Conservation (phyloP, 2,113 vertebrate species). For the Ovis canadensis region DNA sequence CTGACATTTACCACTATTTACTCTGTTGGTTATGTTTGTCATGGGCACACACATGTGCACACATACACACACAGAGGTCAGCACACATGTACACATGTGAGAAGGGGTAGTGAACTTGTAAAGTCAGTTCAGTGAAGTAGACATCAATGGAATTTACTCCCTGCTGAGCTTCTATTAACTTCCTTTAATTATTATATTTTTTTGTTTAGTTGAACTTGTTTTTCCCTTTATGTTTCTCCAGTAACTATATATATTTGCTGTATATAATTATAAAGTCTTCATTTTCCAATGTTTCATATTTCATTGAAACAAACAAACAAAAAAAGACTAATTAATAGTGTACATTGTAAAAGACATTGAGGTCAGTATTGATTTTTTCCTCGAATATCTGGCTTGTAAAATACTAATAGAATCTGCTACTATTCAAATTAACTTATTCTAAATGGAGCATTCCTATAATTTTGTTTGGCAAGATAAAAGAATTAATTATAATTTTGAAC, state of each 20-base stretch:
- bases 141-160: neutral
- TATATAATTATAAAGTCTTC: neutral
- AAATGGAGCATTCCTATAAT: neutral
- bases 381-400: neutral
- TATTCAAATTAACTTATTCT: neutral
- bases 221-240: neutral
- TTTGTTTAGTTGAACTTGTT: neutral
- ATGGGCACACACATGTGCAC: neutral
- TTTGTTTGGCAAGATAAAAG: neutral
- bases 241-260: neutral
- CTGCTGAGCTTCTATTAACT: neutral
- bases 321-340: neutral
- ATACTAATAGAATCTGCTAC: neutral
- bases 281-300: neutral
- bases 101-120: neutral
- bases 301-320: neutral
- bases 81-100: neutral
- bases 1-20: neutral
- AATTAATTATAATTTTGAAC: neutral
- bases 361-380: neutral
- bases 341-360: neutral
- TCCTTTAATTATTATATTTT: conserved; percentile 18
- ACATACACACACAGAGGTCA: neutral
- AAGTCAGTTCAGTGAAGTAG: neutral
- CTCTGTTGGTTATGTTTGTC: neutral